Base-by-base conservation (phyloP, 2,797 vertebrate species). In the Eutrigla gurnardus region DNA sequence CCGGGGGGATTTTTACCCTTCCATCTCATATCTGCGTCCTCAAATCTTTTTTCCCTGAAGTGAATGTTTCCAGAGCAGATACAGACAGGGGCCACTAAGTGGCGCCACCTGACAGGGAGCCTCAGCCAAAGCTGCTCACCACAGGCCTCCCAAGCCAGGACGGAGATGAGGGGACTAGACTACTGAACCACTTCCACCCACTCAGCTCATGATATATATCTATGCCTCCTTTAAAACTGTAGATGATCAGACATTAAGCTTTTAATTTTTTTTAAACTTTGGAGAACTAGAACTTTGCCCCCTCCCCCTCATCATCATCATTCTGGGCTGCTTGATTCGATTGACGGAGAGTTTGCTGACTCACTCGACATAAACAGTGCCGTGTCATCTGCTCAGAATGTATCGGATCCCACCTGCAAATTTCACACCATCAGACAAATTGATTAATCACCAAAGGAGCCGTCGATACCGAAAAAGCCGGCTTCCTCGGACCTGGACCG, bases 101-200 rank as follows among this genome's bases (percentile, higher is more conserved):
- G 92, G 84, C 86, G 73, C 81, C 62, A 84, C 55, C 32, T 70
- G 77, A 81, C 36, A 73, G 61, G 84, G 77, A 81, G 81, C 78
- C 84, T 80, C 85, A 85, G 88, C 85, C 82, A 80, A 89, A 88
- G 89, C 89, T 79, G 83, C 84, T 88, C 85, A 78, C 78, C 52
- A 89, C 82, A 82, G 66, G 58, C 73, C 81, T 87, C 82, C 85
- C 77, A 70, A 40, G 42, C 73, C 76, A 52, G 58, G 69, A 75
- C 37, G 58, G 69, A 72, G 73, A 74, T 39, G 36, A 75, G 70
- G 70, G 36, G 82, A 89, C 86, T 89, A 83, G 75, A 93, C 88
- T 90, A 91, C 90, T 89, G 88, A 92, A 91, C 65, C 81, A 77
- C 75, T 85, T 67, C 77, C 83, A 80, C 77, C 66, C 40, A 45